phyloP scores from a whole-genome alignment of 2,888 invertebrate species.

The Caenorhabditis uteleia region DNA sequence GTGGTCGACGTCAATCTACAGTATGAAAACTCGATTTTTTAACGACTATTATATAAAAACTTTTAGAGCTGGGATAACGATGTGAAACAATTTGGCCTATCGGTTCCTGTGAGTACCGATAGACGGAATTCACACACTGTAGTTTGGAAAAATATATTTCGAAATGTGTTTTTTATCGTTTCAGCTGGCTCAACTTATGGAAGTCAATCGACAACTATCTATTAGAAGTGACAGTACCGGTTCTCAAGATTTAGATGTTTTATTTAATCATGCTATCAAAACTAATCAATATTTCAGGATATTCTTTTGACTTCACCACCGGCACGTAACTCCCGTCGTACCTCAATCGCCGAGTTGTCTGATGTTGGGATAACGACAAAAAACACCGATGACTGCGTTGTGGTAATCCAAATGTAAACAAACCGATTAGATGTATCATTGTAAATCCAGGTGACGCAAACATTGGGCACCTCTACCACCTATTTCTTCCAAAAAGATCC shows the following conservation, averaged over 20 bases:
- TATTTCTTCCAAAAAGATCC: constrained; percentile 39
- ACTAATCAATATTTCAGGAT: not conserved
- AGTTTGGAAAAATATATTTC: too few species aligned
- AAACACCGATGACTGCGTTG: constrained; percentile 25
- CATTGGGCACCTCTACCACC: constrained; percentile 31
- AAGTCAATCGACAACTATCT: constrained; percentile 15
- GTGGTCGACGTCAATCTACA: constrained; percentile 23
- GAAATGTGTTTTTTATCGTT: too few species aligned
- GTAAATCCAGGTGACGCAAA: constrained; percentile 22
- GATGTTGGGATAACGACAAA: constrained; percentile 14
- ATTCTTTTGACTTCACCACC: constrained; percentile 1
- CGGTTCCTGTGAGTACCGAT: not conserved
- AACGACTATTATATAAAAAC: not conserved
- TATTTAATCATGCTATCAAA: not conserved
- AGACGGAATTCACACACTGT: constrained; percentile 29
- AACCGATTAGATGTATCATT: not conserved
- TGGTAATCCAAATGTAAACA: constrained; percentile 6
- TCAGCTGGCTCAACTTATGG: constrained; percentile 29
- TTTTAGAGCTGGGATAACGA: constrained; percentile 39
- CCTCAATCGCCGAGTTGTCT: constrained; percentile 26
- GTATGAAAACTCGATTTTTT: constrained; percentile 2
- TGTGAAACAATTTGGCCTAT: not conserved
- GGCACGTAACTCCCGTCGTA: constrained; percentile 11
- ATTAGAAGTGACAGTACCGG: constrained; percentile 1
- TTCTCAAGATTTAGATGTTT: not conserved